A percentile compares a stretch with the other conserved stretches of the same genome.
Evolutionary conservation across 2,888 invertebrate species (phyloP).

Genomic region (Drosophila borborema): DNA sequence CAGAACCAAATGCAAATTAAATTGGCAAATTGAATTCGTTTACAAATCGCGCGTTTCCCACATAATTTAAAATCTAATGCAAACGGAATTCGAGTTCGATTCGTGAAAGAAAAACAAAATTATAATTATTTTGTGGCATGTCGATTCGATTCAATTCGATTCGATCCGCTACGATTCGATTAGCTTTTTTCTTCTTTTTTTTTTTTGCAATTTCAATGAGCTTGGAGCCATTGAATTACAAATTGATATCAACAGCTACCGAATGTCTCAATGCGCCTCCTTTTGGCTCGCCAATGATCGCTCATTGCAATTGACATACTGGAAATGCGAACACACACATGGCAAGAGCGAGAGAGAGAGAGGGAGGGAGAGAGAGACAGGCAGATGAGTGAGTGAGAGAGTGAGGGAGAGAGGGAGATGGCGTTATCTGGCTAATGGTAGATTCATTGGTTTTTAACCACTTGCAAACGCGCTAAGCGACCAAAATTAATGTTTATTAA

Average conservation of each 20-base stretch:
- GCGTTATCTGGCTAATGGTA: constrained; percentile 23
- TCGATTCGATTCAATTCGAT: constrained; percentile 2
- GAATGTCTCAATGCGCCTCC: constrained; percentile 18
- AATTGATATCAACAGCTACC: constrained; percentile 28
- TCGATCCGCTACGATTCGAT: constrained; percentile 13
- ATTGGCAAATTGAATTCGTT: constrained; percentile 1
- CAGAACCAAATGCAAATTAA: neutral
- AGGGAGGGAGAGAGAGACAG: neutral
- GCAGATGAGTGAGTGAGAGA: neutral
- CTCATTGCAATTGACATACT: constrained; percentile 21
- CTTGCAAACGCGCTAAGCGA: constrained; percentile 33
- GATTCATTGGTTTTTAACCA: constrained; percentile 33
- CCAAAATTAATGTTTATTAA: constrained; percentile 13
- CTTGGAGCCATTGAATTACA: constrained; percentile 43
- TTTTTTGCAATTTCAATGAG: constrained; percentile 33
- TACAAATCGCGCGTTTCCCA: constrained; percentile 2
- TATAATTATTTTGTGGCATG: constrained; percentile 8
- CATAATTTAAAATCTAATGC: constrained; percentile 19
- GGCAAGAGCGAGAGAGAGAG: neutral
- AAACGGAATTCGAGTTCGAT: constrained; percentile 1
- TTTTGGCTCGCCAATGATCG: constrained; percentile 11
- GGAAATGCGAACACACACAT: constrained; percentile 5
- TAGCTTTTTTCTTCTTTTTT: constrained; percentile 4
- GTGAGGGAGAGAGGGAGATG: neutral
- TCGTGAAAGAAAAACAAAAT: neutral